These are phyloP conservation scores for Prosopocoilus inquinatus DNA, from an alignment of 2,888 invertebrate species.

Conservation along the genomic window DNA sequence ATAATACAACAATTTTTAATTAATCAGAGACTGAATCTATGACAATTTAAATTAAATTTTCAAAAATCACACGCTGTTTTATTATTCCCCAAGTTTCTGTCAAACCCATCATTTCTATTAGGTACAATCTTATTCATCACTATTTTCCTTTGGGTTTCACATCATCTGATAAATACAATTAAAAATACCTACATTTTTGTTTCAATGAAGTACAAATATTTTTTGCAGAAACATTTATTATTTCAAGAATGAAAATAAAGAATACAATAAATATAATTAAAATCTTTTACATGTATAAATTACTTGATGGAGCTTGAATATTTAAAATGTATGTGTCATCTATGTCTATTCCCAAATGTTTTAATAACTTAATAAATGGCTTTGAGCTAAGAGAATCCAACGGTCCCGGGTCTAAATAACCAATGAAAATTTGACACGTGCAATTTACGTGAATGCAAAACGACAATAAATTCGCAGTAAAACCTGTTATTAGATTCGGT, in stretches of 20 bases:
- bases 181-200: too few relatives aligned
- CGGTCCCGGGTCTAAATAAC: slow-evolving; percentile 41
- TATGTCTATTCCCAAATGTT: slow-evolving; percentile 22
- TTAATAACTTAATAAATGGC: slow-evolving; percentile 35
- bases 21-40: background rate
- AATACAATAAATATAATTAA: background rate
- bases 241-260: too few relatives aligned
- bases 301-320: slow-evolving; percentile 26
- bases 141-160: too few relatives aligned
- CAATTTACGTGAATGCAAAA: slow-evolving; percentile 37
- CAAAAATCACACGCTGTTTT: too few relatives aligned
- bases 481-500: slow-evolving; percentile 45
- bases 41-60: too few relatives aligned
- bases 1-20: background rate
- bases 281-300: slow-evolving; percentile 34
- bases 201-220: too few relatives aligned
- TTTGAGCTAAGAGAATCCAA: slow-evolving; percentile 43
- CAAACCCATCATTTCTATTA: too few relatives aligned
- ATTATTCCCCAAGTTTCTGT: too few relatives aligned
- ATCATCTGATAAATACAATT: too few relatives aligned
- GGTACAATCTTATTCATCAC: too few relatives aligned
- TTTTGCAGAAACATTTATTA: too few relatives aligned
- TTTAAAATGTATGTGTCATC: slow-evolving; percentile 22
- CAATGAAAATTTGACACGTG: slow-evolving; percentile 39
- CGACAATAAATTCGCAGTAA: slow-evolving; percentile 42